Percentiles rank a stretch among this genome's conserved stretches.
These are phyloP conservation scores for Clepsis dumicolana DNA, from an alignment of 2,888 invertebrate genomes.

Conservation along the genomic window DNA sequence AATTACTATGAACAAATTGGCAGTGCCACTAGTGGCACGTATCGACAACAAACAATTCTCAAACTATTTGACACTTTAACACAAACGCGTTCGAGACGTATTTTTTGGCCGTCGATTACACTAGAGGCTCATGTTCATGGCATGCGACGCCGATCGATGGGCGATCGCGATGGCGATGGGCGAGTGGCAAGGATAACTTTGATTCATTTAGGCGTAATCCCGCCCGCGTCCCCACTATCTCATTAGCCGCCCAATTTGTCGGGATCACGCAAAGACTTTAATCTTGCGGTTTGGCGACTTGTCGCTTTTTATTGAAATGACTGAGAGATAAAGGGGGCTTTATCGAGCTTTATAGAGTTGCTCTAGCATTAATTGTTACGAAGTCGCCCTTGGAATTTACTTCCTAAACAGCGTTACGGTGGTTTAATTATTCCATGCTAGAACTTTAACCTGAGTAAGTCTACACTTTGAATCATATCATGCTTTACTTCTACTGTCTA, in stretches of 20 bases:
- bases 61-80: no score
- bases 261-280: constrained; percentile 73
- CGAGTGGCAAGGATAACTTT: constrained; percentile 56
- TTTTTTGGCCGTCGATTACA: no score
- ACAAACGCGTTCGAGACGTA: no score
- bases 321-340: constrained; percentile 14
- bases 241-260: constrained; percentile 81
- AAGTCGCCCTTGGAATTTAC: neutral
- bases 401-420: neutral
- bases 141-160: constrained; percentile 46
- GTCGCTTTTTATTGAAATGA: constrained; percentile 47
- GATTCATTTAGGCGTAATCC: constrained; percentile 78
- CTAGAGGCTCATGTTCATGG: neutral
- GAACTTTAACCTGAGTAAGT: neutral
- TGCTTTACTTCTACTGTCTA: neutral
- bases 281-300: constrained; percentile 67
- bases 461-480: neutral
- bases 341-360: constrained; percentile 10
- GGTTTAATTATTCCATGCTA: neutral
- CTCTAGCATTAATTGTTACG: neutral
- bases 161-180: constrained; percentile 45
- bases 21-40: no score
- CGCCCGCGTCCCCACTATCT: constrained; percentile 71
- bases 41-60: no score
- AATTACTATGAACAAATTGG: no score